Evolutionary conservation across 2,888 invertebrate genomes (phyloP), one percentile per base, ranked within the genome.

Genomic region (Dilophus febrilis): DNA sequence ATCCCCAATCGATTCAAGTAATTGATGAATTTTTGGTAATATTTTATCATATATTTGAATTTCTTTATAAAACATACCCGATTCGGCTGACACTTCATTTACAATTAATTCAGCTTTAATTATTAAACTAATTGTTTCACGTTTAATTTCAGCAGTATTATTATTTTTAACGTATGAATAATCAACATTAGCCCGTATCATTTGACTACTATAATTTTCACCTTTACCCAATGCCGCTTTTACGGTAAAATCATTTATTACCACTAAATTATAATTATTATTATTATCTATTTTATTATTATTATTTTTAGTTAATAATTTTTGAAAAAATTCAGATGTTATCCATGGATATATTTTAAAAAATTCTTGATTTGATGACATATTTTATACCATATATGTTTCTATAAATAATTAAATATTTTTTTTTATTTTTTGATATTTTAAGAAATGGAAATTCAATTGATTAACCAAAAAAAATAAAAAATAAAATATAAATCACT

Each of bases 21-120:
- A 44, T 3, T 51, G 51, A 30, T 58, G 52, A 3, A 61, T 50
- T 22, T 57, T 47, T 0, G 59, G 59, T 4, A 59, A 33, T 18
- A 61, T 53, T 42, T 59, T 55, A 42, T 54, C 56, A 36, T 61
- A 61, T 11, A 53, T 48, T 11, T 55, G 47, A 35, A 61, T 61
- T 46, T 61, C 61, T 14, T 35, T 35, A 4, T 16, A 22, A 27
- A 35, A 35, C 10, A 35, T 26, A 27, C 26, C 27, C 13, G 12
- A 19, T 28, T 36, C 27, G 4, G 26, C 10, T 16, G 27, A 27
- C 8, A 14, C n/a, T 26, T 13, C 10, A 35, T 22, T 4, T 27
- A 11, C 14, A 13, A 7, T 14, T 13, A 11, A 19, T 22, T 22
- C 22, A 35, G 35, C 29, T 40, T 35, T 35, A 3, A 35, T 35